phyloP scores from a whole-genome alignment of 2,113 vertebrate species.

The Zosterops hypoxanthus region DNA sequence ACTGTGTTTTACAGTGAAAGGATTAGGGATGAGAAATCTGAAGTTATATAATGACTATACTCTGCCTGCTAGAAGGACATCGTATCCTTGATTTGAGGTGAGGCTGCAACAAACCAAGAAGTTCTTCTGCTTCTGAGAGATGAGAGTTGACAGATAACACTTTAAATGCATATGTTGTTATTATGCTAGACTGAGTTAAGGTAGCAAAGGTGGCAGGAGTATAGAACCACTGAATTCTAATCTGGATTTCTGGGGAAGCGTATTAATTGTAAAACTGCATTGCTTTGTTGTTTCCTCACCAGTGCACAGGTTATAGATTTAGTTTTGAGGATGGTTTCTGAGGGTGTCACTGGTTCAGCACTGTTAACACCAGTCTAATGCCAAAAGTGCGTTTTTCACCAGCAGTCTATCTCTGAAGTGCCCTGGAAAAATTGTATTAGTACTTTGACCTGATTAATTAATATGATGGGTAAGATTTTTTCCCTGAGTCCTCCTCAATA shows the following conservation, averaged over 20 bases:
- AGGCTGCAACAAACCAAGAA: not conserved
- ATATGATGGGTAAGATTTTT: not conserved
- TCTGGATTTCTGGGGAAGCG: not conserved
- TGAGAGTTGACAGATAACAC: not conserved
- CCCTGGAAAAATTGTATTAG: not conserved
- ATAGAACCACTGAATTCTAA: not conserved
- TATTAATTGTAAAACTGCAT: not conserved
- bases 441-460: not conserved
- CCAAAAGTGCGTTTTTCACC: not conserved
- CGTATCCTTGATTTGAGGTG: not conserved
- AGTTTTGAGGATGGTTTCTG: not conserved
- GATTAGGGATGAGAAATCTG: not conserved
- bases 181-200: not conserved
- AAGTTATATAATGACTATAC: not conserved
- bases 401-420: not conserved
- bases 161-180: conserved; percentile 40
- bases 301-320: not conserved
- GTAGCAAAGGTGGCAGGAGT: not conserved
- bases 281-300: not conserved
- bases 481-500: not conserved
- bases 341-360: not conserved
- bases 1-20: not conserved
- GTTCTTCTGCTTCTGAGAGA: not conserved
- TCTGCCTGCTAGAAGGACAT: not conserved
- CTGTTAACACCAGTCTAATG: not conserved